Evolutionary conservation across 2,113 vertebrate genomes (phyloP).

Genomic region (Formicarius rufipectus): DNA sequence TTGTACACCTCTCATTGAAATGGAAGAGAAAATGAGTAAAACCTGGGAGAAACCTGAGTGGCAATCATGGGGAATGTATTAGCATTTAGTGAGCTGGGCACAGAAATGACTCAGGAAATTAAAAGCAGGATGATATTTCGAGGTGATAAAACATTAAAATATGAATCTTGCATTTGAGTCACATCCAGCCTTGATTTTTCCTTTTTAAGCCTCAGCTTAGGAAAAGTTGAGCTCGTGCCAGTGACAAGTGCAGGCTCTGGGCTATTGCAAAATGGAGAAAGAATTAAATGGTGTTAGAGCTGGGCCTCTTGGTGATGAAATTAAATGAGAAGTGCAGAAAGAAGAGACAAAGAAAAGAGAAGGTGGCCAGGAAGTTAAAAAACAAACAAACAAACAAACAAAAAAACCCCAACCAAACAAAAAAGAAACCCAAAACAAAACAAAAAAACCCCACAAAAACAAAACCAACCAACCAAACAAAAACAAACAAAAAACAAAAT

Average conservation of each 20-base stretch:
- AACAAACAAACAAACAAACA: too few species aligned
- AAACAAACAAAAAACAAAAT: too few species aligned
- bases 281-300: background rate
- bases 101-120: slow-evolving; percentile 15
- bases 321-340: background rate
- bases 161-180: slow-evolving; percentile 3
- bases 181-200: slow-evolving; percentile 1
- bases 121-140: slow-evolving; percentile 21
- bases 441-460: too few species aligned
- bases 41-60: background rate
- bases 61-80: background rate
- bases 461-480: too few species aligned
- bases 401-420: too few species aligned
- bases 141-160: slow-evolving; percentile 45
- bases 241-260: background rate
- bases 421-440: too few species aligned
- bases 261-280: background rate
- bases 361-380: background rate
- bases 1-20: background rate
- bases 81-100: background rate
- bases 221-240: background rate
- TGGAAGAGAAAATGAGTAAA: background rate
- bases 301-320: background rate
- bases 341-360: background rate
- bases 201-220: background rate